Percentiles rank a stretch among this genome's conserved stretches.
phyloP scores from a whole-genome alignment of 2,113 vertebrate genomes.

The Gavia stellata region DNA sequence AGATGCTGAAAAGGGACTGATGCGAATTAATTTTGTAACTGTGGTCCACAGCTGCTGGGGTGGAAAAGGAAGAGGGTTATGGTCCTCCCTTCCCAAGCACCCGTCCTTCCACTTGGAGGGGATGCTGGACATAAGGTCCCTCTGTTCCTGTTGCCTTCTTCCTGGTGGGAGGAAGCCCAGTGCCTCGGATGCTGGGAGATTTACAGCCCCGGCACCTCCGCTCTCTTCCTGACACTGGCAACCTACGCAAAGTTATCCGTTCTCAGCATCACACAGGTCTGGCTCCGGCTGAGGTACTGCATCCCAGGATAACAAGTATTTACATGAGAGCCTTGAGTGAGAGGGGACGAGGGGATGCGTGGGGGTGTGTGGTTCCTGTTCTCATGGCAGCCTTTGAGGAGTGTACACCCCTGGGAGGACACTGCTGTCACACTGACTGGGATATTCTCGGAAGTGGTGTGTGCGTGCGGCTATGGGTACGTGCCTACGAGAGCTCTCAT shows the following conservation, averaged over 20 bases:
- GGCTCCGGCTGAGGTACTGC: neutral
- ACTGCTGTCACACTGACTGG: neutral
- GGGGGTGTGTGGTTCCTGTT: too few species aligned
- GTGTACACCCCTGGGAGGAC: neutral
- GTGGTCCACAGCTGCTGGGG: neutral
- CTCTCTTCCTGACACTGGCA: neutral
- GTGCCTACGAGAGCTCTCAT: neutral
- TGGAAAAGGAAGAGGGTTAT: neutral
- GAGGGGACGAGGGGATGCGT: fast-evolving
- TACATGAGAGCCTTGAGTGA: neutral
- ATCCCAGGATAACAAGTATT: neutral
- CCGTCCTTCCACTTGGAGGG: neutral
- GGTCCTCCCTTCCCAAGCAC: neutral
- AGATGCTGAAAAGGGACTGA: neutral
- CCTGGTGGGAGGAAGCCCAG: neutral
- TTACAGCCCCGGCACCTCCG: neutral
- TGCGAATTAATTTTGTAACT: neutral
- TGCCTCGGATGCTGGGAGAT: neutral
- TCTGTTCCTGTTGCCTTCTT: too few species aligned
- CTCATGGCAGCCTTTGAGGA: neutral
- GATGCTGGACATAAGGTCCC: neutral
- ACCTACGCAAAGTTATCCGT: neutral
- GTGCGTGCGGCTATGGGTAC: fast-evolving
- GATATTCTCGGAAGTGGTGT: fast-evolving
- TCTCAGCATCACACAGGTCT: neutral